Evolutionary conservation across 2,797 vertebrate genomes (phyloP).

Genomic region (Botia almorhae): DNA sequence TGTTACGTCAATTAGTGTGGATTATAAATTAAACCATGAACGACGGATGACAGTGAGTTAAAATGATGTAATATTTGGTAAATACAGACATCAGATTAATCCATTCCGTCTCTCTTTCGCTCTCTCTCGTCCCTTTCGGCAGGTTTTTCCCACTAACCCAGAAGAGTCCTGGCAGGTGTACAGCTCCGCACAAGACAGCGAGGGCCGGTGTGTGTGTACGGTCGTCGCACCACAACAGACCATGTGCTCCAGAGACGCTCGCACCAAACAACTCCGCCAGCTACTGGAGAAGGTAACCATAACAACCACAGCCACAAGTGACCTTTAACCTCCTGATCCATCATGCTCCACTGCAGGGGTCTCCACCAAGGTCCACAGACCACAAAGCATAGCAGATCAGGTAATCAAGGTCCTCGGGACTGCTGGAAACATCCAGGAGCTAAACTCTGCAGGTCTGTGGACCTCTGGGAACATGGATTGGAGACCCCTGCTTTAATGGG

Average conservation of each 20-base stretch:
- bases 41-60: neutral
- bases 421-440: too few relatives aligned
- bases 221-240: slow-evolving; percentile 99
- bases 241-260: slow-evolving; percentile 96
- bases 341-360: neutral
- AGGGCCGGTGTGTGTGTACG: slow-evolving; percentile 97
- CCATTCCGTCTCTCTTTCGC: neutral
- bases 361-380: too few relatives aligned
- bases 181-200: slow-evolving; percentile 98
- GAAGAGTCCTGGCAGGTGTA: slow-evolving; percentile 99
- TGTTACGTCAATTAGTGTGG: slow-evolving; percentile 30
- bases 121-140: slow-evolving; percentile 36
- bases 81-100: neutral
- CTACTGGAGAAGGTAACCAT: slow-evolving; percentile 94
- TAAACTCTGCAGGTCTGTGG: too few relatives aligned
- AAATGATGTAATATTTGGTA: neutral
- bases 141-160: slow-evolving; percentile 95
- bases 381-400: too few relatives aligned
- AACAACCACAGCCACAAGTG: slow-evolving; percentile 48
- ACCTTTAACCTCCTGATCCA: slow-evolving; percentile 2
- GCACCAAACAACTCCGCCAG: slow-evolving; percentile 97
- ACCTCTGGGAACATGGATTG: too few relatives aligned
- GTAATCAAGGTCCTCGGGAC: too few relatives aligned
- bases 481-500: too few relatives aligned
- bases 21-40: slow-evolving; percentile 10